Evolutionary conservation across 2,888 invertebrate species (phyloP), one percentile per base, ranked within the genome.

Genomic region (Xestia ashworthii): DNA sequence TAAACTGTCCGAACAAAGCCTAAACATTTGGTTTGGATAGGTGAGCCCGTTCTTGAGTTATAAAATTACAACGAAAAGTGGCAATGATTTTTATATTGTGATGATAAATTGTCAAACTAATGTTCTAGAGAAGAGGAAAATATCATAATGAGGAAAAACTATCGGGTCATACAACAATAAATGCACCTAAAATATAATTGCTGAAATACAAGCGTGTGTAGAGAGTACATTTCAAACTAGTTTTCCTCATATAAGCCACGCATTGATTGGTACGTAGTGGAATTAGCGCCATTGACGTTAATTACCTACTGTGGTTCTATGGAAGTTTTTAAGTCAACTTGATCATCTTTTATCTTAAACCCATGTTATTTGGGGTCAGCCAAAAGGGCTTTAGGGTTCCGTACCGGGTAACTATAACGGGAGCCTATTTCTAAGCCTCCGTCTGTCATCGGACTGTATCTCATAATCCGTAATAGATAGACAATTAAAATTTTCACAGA

Each of bases 211-310:
- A 46, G 38, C 8, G 46, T 50, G 19, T 46, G 12, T n/a, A 41
- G 5, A 65, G 65, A 25, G 12, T 60, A 14, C 2, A 32, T 81
- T 82, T 55, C 3, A n/a, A 65, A 68, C 22, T 22, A 22, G 69
- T 58, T 79, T 80, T 82, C 80, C 68, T 76, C 14, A n/a, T 66
- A 46, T 66, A 46, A 3, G 32, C 14, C n/a, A 81, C 16, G 19
- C 22, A 14, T 16, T 32, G 22, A 76, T 76, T 82, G 8, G 41
- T 64, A 11, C 62, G 38, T 22, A 22, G 12, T 41, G 5, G 0
- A 19, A 53, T 68, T 50, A 44, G 19, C 48, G 48, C 55, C 67
- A 64, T 48, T 55, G 38, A 48, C 19, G 48, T n/a, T 76, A 48
- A 68, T 44, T 48, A n/a, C n/a, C n/a, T n/a, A 55, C 14, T 22